Base-by-base conservation (phyloP, 2,113 vertebrate genomes). In the Galemys pyrenaicus region DNA sequence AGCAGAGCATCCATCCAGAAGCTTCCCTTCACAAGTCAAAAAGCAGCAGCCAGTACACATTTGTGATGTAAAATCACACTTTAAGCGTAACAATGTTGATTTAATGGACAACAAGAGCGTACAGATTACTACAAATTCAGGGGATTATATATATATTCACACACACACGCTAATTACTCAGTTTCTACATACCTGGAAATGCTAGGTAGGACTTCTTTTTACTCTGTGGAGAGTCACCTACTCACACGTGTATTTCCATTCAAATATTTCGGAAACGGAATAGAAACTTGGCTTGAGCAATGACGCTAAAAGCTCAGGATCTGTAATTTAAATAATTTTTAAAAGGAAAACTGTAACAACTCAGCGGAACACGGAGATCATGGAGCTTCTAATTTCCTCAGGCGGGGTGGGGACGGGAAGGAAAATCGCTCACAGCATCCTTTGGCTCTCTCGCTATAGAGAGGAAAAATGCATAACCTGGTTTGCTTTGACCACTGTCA, bases 381-480 rank as follows among this genome's bases (percentile, higher is more conserved):
- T 6, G 6, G 35, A 90, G 85, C 91, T 92, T 85, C 62, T 94
- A 82, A 91, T 94, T 82, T 80, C 62, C 35, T 74, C 26, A 26
- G 44, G 79, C 81, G 44, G n/a, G 54, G 37, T 30, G n/a, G 60
- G 35, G 68, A 65, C 44, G 39, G 87, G 91, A 96, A 92, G 39
- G 84, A 95, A 91, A 97, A 89, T 30, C 82, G 11, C 75, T 39
- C 80, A 92, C 71, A 62, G 71, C 71, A 87, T 91, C 22, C 94
- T 91, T 96, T 77, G 80, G 74, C 65, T 94, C 24, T 65, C 84
- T 95, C 87, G 84, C 73, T 37, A 19, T 62, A 80, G 75, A 22
- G 46, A 65, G 64, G 74, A 89, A 92, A 96, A 97, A 97, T 95
- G 92, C 92, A 96, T 92, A 91, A 39, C 64, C 78, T 94, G 64